Conservation (phyloP, 2,888 invertebrate genomes). For the Anaspis maculata region DNA sequence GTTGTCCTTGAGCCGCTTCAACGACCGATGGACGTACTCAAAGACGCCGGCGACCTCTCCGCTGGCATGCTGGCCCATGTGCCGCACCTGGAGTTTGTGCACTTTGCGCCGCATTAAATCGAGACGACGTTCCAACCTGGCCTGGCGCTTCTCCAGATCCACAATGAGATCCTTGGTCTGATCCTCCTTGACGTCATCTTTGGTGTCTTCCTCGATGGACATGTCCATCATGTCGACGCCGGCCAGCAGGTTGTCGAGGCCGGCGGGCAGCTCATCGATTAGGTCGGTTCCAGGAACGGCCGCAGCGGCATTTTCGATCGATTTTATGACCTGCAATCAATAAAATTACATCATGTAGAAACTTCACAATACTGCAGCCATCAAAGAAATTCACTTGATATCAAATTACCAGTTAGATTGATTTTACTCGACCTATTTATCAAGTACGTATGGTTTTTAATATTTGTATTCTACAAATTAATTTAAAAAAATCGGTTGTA, state of each 20-base stretch:
- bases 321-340: constrained; percentile 50
- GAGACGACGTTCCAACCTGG: constrained; percentile 58
- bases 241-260: constrained; percentile 39
- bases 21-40: constrained; percentile 57
- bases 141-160: constrained; percentile 47
- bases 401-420: too few relatives aligned
- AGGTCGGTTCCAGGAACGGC: constrained; percentile 29
- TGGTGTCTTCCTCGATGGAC: constrained; percentile 39
- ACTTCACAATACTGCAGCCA: too few relatives aligned
- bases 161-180: constrained; percentile 47
- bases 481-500: too few relatives aligned
- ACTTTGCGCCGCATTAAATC: constrained; percentile 66
- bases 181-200: constrained; percentile 41
- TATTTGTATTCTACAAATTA: too few relatives aligned
- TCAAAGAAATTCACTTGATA: too few relatives aligned
- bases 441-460: too few relatives aligned
- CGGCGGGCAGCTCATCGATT: constrained; percentile 23
- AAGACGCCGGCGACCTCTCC: constrained; percentile 72
- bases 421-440: too few relatives aligned
- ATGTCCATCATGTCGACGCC: constrained; percentile 49
- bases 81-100: constrained; percentile 65
- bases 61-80: constrained; percentile 68
- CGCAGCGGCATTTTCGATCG: too few relatives aligned
- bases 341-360: too few relatives aligned
- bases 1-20: constrained; percentile 30